Evolutionary conservation across 1,140 invertebrate species (phyloP), one percentile per base, ranked within the genome.

Genomic region (Camponotus pennsylvanicus): DNA sequence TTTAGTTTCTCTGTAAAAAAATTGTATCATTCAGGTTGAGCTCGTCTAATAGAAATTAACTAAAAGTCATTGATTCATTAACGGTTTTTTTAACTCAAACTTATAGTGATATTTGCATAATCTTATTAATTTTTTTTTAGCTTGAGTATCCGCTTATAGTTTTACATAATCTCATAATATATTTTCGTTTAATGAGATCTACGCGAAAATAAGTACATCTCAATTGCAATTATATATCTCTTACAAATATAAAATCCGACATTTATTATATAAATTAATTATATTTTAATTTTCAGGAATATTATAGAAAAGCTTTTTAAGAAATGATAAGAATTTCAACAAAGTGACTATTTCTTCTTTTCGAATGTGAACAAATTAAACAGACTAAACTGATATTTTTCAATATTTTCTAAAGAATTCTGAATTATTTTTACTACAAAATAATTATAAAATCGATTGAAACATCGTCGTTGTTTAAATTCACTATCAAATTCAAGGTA

Each of bases 1-100:
- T 89, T 92, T 88, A 78, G 32, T 86, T 49, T 88, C 32, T 88
- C 89, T 90, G 83, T 52, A 90, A 90, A 61, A 77, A 2, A 76
- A 45, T 55, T 27, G 0, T 21, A 45, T 45, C 1, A 1, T 2
- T 83, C 52, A 69, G 2, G 3, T n/a, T 83, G 15, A n/a, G 3
- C 5, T 63, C 8, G 34, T 45, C 13, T 52, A 5, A 7, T 1
- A 55, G 4, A 9, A 52, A n/a, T 15, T 55, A 3, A 7, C 32
- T 18, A 6, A 13, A 55, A 32, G n/a, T 55, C 9, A 3, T 59
- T 2, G 21, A 40, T 42, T 66, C 18, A 2, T 15, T n/a, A 52
- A 45, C 32, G 9, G 9, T n/a, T 40, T 79, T 49, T 49, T 73
- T 13, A 11, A 73, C 1, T 9, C 2, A 13, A 32, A 27, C 40